Base-by-base conservation (phyloP, 2,797 vertebrate species). In the Anguilla megastoma region DNA sequence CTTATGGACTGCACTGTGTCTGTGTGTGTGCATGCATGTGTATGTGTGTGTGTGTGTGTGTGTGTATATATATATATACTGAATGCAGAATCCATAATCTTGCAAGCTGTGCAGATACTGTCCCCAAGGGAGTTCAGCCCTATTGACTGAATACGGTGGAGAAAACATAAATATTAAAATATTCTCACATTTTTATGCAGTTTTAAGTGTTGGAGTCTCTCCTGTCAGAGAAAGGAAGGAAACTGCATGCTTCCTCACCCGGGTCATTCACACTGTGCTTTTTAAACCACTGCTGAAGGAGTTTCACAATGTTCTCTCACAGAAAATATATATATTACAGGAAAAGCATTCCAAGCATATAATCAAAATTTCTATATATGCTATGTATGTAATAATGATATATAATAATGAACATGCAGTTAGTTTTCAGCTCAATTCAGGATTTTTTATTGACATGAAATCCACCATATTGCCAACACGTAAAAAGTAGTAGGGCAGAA, bases 141-240 rank as follows among this genome's bases (percentile, higher is more conserved):
- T 56, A 79, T 50, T 76, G 76, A 56, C 36, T 86, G 85, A 50
- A 86, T 86, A 4, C 24, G n/a, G 16, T 86, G 21, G 36, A 33
- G 60, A 36, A 54, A n/a, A 71, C 9, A 87, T 85, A 66, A 48
- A 89, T 85, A 85, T 89, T 79, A 50, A 85, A 87, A 89, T 45
- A 69, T 89, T 76, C 88, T n/a, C 33, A 48, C 7, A 50, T 33
- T 54, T 85, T 76, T 76, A 58, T 85, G 74, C 74, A 41, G 45
- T 45, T 88, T 88, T 74, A 60, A 74, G 52, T 56, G 71, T 58
- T 41, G 27, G 2, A 88, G 87, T 85, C 30, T 76, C 36, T 79
- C 27, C 30, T 6, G 36, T 79, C 16, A 45, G 16, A 45, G 12
- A 79, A 1, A 45, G 74, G 74, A 79, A 36, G 12, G 2, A 12